These are phyloP conservation scores for Rhinolophus ferrumequinum DNA, from an alignment of 2,113 vertebrate species.

Conservation along the genomic window DNA sequence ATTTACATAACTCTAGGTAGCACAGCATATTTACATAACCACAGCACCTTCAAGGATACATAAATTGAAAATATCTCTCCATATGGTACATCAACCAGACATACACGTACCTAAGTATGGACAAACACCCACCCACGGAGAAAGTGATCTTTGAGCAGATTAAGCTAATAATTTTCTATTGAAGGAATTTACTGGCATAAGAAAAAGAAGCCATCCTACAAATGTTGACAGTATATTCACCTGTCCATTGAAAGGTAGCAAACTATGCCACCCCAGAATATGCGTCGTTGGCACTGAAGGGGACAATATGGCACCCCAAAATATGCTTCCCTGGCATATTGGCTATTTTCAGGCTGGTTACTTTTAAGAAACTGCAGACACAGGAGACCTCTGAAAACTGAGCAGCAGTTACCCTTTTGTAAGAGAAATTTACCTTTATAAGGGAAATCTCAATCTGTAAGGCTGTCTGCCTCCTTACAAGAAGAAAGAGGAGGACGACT, in stretches of 20 bases:
- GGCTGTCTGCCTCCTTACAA: neutral
- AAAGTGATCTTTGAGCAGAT: neutral
- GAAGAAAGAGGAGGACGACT: neutral
- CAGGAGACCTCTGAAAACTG: neutral
- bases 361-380: neutral
- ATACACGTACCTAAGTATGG: neutral
- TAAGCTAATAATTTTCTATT: neutral
- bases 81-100: neutral
- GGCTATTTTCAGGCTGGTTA: neutral
- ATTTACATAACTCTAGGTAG: neutral
- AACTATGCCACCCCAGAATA: neutral
- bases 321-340: neutral
- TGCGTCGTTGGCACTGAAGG: neutral
- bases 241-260: neutral
- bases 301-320: neutral
- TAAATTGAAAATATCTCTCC: neutral
- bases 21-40: no score
- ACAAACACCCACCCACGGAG: neutral
- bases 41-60: neutral
- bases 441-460: neutral
- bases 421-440: neutral
- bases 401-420: neutral
- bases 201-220: neutral
- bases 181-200: neutral
- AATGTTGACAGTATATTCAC: neutral